Evolutionary conservation across 2,113 vertebrate species (phyloP).

Genomic region (Cryptomyrus ogoouensis): DNA sequence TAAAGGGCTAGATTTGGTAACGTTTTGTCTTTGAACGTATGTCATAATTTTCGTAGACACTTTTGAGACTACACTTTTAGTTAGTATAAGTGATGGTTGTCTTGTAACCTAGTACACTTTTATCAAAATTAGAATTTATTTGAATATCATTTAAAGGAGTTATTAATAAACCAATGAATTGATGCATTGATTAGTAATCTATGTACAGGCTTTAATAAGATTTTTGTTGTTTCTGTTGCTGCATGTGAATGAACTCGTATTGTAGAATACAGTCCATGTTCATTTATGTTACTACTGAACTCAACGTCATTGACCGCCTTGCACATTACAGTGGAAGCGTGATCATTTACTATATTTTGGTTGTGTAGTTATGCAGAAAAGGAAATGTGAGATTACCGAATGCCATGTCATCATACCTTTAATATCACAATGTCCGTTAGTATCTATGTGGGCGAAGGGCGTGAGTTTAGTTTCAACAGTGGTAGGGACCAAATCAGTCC

Average conservation of each 20-base stretch:
- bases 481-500: neutral
- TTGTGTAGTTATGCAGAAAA: neutral
- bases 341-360: neutral
- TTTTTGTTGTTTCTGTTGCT: neutral
- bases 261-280: neutral
- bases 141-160: neutral
- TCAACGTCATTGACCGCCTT: neutral
- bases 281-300: neutral
- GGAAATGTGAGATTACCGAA: neutral
- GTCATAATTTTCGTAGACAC: neutral
- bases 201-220: neutral
- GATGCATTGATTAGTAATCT: neutral
- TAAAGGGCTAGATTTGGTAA: neutral
- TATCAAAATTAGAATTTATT: neutral
- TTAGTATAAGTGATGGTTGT: neutral
- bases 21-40: neutral
- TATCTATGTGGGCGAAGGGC: neutral
- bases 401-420: neutral
- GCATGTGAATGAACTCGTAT: neutral
- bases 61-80: neutral
- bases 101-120: neutral
- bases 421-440: neutral
- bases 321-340: neutral
- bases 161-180: neutral
- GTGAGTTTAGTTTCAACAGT: neutral